These are phyloP conservation scores for Anguilla japonica DNA, from an alignment of 2,113 vertebrate genomes.

Conservation along the genomic window DNA sequence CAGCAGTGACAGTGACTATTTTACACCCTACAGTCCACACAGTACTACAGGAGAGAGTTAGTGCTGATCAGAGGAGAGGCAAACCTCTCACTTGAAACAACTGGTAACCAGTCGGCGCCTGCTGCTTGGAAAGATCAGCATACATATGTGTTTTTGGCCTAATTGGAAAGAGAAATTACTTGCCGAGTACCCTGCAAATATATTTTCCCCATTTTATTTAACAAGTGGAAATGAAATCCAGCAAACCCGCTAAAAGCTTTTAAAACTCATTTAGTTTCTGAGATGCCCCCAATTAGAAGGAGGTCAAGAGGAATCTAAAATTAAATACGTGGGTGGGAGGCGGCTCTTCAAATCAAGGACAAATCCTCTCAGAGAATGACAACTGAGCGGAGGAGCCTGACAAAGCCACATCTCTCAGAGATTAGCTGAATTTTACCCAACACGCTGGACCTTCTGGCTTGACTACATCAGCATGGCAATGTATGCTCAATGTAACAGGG, in stretches of 20 bases:
- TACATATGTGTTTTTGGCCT: not conserved
- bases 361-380: constrained; percentile 33
- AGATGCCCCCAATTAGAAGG: constrained; percentile 73
- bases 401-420: not conserved
- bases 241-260: constrained; percentile 38
- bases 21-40: too few species aligned
- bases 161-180: not conserved
- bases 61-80: too few species aligned
- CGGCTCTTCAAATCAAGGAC: constrained; percentile 62
- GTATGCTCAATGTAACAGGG: not conserved
- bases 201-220: not conserved
- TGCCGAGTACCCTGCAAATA: not conserved
- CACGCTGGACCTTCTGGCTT: not conserved
- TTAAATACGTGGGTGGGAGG: constrained; percentile 56
- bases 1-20: too few species aligned
- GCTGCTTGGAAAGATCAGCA: too few species aligned
- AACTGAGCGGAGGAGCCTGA: not conserved
- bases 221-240: constrained; percentile 35
- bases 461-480: not conserved
- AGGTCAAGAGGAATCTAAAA: constrained; percentile 67
- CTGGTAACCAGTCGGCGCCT: too few species aligned
- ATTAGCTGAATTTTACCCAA: not conserved
- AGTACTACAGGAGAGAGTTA: too few species aligned
- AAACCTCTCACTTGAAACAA: too few species aligned
- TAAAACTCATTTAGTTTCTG: constrained; percentile 65